Conservation (phyloP, 2,797 vertebrate species). For the Novumbra hubbsi region DNA sequence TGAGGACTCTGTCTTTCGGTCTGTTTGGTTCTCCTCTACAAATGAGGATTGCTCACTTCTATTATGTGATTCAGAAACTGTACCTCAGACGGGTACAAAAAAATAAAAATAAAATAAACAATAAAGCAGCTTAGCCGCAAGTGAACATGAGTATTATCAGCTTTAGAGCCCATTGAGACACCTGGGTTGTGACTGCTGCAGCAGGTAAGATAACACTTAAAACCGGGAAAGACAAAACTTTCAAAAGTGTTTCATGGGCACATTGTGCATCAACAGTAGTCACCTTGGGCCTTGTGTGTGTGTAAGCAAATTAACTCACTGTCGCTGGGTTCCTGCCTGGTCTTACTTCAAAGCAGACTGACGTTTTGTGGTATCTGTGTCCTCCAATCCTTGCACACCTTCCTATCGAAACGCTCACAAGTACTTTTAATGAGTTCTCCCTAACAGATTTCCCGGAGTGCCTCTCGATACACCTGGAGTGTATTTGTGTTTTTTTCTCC, state of each 20-base stretch:
- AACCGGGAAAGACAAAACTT: slow-evolving; percentile 29
- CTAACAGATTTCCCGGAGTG: slow-evolving; percentile 31
- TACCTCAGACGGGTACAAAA: too few species aligned
- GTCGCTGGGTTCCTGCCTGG: background rate
- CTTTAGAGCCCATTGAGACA: slow-evolving; percentile 12
- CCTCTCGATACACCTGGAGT: slow-evolving; percentile 18
- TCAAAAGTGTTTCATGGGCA: background rate
- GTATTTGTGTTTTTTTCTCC: slow-evolving; percentile 14
- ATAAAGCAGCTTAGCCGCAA: too few species aligned
- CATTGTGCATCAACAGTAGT: background rate
- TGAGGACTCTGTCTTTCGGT: too few species aligned
- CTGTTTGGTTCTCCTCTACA: too few species aligned
- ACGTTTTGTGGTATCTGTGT: background rate
- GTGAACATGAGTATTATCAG: too few species aligned
- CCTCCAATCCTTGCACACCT: background rate
- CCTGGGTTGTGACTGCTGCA: slow-evolving; percentile 41
- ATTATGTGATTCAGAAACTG: too few species aligned
- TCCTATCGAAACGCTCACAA: background rate
- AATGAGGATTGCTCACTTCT: too few species aligned
- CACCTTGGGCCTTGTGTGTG: background rate
- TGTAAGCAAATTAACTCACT: background rate
- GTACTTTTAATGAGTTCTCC: slow-evolving; percentile 48
- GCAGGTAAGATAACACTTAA: slow-evolving; percentile 35
- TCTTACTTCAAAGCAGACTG: background rate
- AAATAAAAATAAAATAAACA: too few species aligned